Evolutionary conservation across 2,888 invertebrate genomes (phyloP), one percentile per base, ranked within the genome.

Genomic region (Tipula unca): DNA sequence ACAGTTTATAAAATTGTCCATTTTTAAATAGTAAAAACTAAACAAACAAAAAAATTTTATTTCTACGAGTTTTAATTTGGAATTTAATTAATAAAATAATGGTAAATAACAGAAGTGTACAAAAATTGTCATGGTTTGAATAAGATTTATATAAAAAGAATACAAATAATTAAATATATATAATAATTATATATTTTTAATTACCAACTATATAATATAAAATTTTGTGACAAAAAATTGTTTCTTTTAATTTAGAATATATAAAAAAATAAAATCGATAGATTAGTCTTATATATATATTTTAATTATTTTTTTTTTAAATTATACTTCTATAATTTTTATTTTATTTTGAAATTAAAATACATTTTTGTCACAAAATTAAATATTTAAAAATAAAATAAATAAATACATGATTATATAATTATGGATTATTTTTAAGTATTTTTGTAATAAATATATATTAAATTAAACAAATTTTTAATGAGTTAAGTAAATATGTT

Each of bases 21-120:
- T 86, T 87, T 87, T 86, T 82, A 87, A 86, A 85, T 29, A 85
- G 39, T 83, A 86, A 54, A 86, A 85, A 85, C 48, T 48, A 48
- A 48, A 48, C 48, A 48, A 42, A 39, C 6, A 6, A 39, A 39
- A 48, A 48, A 69, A 69, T 25, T 10, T 69, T 25, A 69, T 69
- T 69, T 69, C 69, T 69, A 69, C 69, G 25, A 69, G 69, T 69
- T 69, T 69, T 69, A 69, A 69, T 69, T 69, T 69, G 69, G 25
- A 69, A 69, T 69, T 69, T 25, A 69, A 69, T 69, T 69, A 69
- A 69, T 48, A 20, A 69, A 69, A 83, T 32, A 83, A 83, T 83
- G 83, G 36, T 36, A 84, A 84, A 39, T 84, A 84, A 35, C 32
- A 83, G 29, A 83, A 83, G 17, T 84, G 84, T 84, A 84, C 84